Base-by-base conservation (phyloP, 1,140 invertebrate species). In the Leptinotarsa undecemlineata region DNA sequence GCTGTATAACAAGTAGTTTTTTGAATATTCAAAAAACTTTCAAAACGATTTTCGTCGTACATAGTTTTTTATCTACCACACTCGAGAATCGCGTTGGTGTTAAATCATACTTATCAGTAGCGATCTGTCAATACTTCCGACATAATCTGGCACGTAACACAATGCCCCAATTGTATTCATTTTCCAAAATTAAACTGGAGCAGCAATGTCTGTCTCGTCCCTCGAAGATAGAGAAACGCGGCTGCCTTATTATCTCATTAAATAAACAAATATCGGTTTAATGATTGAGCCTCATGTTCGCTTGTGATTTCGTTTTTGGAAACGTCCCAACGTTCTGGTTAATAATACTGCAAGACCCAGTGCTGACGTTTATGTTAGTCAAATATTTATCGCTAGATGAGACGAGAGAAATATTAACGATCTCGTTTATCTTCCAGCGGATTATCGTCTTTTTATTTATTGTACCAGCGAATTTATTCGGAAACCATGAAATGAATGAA, bases 181-280 rank as follows among this genome's bases (percentile, higher is more conserved):
- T 57, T 14, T 57, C 51, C 51, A 57, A 57, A 57, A 57, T 57
- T 57, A 57, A 57, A 57, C 51, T 19, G 51, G 51, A 57, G 51
- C 51, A 57, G 14, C 15, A 57, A 15, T 19, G n/a, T 19, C 51
- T 17, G n/a, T 19, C 17, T 17, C 51, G 51, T 15, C 51, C 51
- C 51, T n/a, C 51, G n/a, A 17, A 57, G 3, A 57, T 19, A 57
- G 1, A 57, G n/a, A 57, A 57, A 57, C 51, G 51, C 51, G 51
- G 51, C 51, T 57, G 51, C 51, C 51, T 17, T 19, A 57, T 57
- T 57, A 57, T 57, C 51, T 57, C 51, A 57, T 57, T 57, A 57
- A 57, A 57, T 57, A 57, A 57, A 57, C 51, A 57, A 57, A 57
- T 57, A 57, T 57, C 51, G 51, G 51, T 57, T 57, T 57, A 57